These are phyloP conservation scores for Himalopsyche tibetana DNA, from an alignment of 2,888 invertebrate species.

Conservation along the genomic window DNA sequence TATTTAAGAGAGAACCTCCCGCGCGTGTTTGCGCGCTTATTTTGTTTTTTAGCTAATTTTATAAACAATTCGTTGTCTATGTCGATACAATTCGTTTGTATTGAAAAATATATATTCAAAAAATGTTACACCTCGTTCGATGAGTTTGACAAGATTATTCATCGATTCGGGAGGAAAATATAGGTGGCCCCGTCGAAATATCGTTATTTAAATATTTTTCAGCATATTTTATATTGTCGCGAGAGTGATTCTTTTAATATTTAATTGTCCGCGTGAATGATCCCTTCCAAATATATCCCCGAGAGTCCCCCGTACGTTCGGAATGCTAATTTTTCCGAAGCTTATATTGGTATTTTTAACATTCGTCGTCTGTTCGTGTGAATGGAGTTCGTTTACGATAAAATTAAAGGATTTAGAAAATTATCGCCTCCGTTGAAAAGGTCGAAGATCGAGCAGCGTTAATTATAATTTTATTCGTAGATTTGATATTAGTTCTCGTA, in stretches of 20 bases:
- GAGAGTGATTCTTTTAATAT: too few relatives aligned
- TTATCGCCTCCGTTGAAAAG: not conserved
- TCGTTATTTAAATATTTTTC: not conserved
- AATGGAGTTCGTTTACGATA: not conserved
- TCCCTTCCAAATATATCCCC: too few relatives aligned
- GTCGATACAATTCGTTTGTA: slow-evolving; percentile 31
- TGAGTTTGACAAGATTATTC: not conserved
- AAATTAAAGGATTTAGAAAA: slow-evolving; percentile 39
- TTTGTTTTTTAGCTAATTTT: slow-evolving; percentile 24
- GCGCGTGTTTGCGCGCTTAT: slow-evolving; percentile 20
- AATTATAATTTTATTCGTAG: slow-evolving; percentile 26
- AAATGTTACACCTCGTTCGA: slow-evolving; percentile 16
- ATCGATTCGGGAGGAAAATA: slow-evolving; percentile 25
- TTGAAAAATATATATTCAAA: slow-evolving; percentile 30
- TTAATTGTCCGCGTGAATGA: too few relatives aligned
- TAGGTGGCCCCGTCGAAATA: not conserved
- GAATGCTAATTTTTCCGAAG: not conserved
- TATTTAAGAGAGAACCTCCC: not conserved
- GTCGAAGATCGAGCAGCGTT: slow-evolving; percentile 22
- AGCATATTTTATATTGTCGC: too few relatives aligned
- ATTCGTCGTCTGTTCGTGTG: not conserved
- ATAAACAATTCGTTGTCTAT: slow-evolving; percentile 27
- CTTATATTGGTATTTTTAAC: slow-evolving; percentile 16
- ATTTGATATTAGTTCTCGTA: slow-evolving; percentile 34
- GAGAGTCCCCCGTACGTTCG: too few relatives aligned